Evolutionary conservation across 2,888 invertebrate species (phyloP), one percentile per base, ranked within the genome.

Genomic region (Lepidochitona cinerea): DNA sequence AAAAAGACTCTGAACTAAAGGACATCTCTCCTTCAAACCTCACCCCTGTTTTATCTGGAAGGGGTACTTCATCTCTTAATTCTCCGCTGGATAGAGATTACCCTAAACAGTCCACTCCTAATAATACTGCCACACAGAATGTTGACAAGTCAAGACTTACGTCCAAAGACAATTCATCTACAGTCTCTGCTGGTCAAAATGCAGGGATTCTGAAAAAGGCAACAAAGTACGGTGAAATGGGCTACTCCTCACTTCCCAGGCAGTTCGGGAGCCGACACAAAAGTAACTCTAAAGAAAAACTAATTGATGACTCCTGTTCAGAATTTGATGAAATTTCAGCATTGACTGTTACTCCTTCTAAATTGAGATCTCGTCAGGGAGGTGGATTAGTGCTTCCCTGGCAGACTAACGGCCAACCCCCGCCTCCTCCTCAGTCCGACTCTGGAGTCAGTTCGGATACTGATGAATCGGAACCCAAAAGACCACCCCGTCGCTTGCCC

Each of bases 391-490:
- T 35, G n/a, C 37, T 66, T 36, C 66, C 66, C 9, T 66, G 66
- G 66, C 66, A 66, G 29, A 26, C 37, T 18, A 66, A 66, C 26
- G 66, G 66, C n/a, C n/a, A 26, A 37, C 18, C 35, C 1, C 23
- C 14, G 35, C 64, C n/a, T 23, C 33, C 35, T 12, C 59, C 59
- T 26, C 37, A 37, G 33, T 66, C 66, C 3, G 66, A 66, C 66
- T 66, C 66, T 1, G 66, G 66, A 18, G 23, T 66, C 9, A 66
- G 66, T 35, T 66, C 66, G 32, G 66, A 66, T n/a, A 66, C 66
- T 4, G 66, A 66, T 26, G 59, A 59, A 26, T 59, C 59, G 2
- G 59, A 59, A 26, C 59, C 59, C 29, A 59, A 59, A 26, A 23
- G 32, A 59, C 59, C 59, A 1, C 59, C 59, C 23, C 18, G 59